Percentiles rank a stretch among this genome's conserved stretches.
phyloP scores from a whole-genome alignment of 2,888 invertebrate species.

The Chymomyza caudatula region DNA sequence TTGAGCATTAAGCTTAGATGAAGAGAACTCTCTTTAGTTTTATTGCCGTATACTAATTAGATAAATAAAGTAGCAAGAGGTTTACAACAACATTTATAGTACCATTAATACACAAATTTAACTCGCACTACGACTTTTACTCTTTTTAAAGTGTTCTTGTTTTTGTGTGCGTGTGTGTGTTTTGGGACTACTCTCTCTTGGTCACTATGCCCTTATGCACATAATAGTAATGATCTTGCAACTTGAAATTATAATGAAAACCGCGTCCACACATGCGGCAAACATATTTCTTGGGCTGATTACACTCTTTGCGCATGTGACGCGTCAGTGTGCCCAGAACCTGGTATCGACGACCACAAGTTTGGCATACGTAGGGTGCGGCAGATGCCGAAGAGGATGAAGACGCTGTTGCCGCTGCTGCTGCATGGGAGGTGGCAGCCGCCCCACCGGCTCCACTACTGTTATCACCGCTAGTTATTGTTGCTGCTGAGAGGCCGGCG shows the following conservation, averaged over 20 bases:
- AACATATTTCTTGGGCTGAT: constrained; percentile 74
- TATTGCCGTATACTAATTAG: not conserved
- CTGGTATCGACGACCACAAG: constrained; percentile 73
- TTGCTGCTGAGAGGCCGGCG: constrained; percentile 5
- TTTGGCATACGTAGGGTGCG: constrained; percentile 62
- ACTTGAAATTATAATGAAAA: constrained; percentile 76
- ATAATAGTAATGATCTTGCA: constrained; percentile 72
- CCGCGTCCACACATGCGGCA: constrained; percentile 75
- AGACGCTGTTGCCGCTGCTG: not conserved
- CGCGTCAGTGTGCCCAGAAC: constrained; percentile 78
- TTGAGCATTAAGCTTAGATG: not conserved
- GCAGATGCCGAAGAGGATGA: not conserved
- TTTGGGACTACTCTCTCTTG: constrained; percentile 20
- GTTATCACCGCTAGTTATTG: constrained; percentile 6
- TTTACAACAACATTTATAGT: not conserved
- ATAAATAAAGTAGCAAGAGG: not conserved
- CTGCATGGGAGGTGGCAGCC: constrained; percentile 5
- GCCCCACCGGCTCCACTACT: constrained; percentile 1
- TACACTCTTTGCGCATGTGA: constrained; percentile 79
- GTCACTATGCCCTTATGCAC: constrained; percentile 58
- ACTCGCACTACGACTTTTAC: not conserved
- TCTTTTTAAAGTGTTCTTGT: not conserved
- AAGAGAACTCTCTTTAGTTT: not conserved
- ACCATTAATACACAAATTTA: not conserved
- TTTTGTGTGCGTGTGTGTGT: not conserved